A percentile compares a stretch with the other conserved stretches of the same genome.
phyloP scores from a whole-genome alignment of 2,888 invertebrate genomes.

The Drosophila fulvimacula region DNA sequence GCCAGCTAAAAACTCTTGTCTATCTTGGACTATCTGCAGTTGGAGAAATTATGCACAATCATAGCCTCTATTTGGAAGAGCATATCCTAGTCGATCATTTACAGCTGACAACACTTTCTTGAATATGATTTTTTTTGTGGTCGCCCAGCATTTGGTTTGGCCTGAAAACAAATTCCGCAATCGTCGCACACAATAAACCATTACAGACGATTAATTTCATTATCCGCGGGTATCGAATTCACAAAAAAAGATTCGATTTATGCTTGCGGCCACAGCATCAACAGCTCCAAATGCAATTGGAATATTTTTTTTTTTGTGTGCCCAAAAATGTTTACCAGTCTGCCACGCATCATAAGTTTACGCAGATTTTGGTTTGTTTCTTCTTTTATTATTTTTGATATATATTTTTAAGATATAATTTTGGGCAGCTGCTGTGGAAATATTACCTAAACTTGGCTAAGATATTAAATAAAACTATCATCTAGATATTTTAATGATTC shows the following conservation, averaged over 20 bases:
- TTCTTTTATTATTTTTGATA: constrained; percentile 11
- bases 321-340: constrained; percentile 45
- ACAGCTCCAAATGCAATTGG: constrained; percentile 63
- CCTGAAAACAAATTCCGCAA: constrained; percentile 64
- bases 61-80: no score
- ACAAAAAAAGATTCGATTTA: constrained; percentile 76
- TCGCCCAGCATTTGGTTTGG: constrained; percentile 37
- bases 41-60: no score
- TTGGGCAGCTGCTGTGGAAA: neutral
- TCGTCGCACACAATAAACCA: constrained; percentile 79
- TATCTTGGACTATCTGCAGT: no score
- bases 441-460: neutral
- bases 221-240: constrained; percentile 72
- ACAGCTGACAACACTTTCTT: constrained; percentile 3
- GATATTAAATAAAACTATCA: neutral
- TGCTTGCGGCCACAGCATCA: constrained; percentile 62
- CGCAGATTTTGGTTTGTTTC: constrained; percentile 39
- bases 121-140: constrained; percentile 25
- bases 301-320: constrained; percentile 20
- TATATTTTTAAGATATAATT: neutral
- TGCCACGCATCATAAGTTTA: constrained; percentile 46
- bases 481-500: neutral
- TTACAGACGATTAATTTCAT: constrained; percentile 80
- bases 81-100: neutral
- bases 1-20: no score